Evolutionary conservation across 2,113 vertebrate species (phyloP), one percentile per base, ranked within the genome.

Genomic region (Dolichotis patagonum): DNA sequence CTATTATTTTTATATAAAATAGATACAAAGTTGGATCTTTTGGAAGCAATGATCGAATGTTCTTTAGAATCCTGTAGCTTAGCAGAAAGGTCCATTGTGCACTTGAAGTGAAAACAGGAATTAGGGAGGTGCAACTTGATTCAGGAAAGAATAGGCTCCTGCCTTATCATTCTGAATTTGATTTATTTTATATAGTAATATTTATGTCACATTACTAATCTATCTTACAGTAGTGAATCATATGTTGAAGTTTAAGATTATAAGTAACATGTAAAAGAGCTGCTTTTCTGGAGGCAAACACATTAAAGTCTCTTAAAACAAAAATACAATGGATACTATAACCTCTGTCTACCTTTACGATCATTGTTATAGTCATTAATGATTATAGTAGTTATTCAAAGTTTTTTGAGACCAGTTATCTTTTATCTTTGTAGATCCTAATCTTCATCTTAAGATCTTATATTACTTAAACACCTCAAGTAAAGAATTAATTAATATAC

Each of bases 221-320:
- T 95, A 85, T 87, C 46, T 81, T 88, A 95, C 94, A 78, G 10
- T 24, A 65, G 30, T 83, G 69, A 63, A 81, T 54, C 14, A 62
- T 62, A 80, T 58, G 67, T 8, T 82, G 17, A 7, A 87, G 4
- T 88, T 85, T 35, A 88, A 93, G 26, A 2, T 80, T 7, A 46
- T 46, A n/a, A n/a, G n/a, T 3, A 93, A 16, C 17, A 75, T 73
- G 11, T 24, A 46, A 3, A 71, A 91, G 28, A 94, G 5, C 19
- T 85, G 17, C 46, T 88, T 96, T 88, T 77, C 38, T 58, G 22
- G 26, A 89, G 80, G 4, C 80, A 8, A 93, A n/a, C 88, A 67
- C 60, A 43, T 19, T 62, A n/a, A 22, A 2, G 5, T 49, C 8
- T 13, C 24, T 89, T 90, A 82, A 92, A 93, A 89, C 20, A 89